These are phyloP conservation scores for Melopsittacus undulatus DNA, from an alignment of 2,797 vertebrate species.

Conservation along the genomic window DNA sequence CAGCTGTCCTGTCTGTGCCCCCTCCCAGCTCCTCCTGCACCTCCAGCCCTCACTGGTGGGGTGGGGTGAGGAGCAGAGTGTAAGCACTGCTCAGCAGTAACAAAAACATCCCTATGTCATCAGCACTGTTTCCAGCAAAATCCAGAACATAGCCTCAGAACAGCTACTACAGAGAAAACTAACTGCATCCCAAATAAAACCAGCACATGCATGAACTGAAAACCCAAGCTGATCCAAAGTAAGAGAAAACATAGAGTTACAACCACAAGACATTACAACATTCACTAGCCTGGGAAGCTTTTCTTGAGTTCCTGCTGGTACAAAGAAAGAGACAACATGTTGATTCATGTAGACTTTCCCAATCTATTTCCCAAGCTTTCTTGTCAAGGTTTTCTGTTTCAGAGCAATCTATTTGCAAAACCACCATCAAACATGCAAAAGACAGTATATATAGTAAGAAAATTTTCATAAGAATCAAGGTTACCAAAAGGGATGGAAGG, in stretches of 20 bases:
- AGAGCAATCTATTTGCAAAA: background rate
- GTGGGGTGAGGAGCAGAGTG: background rate
- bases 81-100: background rate
- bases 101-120: background rate
- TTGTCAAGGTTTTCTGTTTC: background rate
- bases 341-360: background rate
- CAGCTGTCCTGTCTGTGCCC: background rate
- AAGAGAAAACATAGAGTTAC: background rate
- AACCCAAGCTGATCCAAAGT: background rate
- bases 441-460: background rate
- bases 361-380: background rate
- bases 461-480: background rate
- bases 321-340: background rate
- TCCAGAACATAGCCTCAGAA: background rate
- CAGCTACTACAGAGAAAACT: background rate
- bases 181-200: background rate
- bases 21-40: background rate
- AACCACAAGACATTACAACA: background rate
- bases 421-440: background rate
- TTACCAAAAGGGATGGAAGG: background rate
- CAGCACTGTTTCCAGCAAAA: background rate
- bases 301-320: background rate
- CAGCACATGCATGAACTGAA: background rate
- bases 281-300: background rate
- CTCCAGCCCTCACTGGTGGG: background rate